Evolutionary conservation across 1,140 invertebrate genomes (phyloP), one percentile per base, ranked within the genome.

Genomic region (Penaeus vannamei): DNA sequence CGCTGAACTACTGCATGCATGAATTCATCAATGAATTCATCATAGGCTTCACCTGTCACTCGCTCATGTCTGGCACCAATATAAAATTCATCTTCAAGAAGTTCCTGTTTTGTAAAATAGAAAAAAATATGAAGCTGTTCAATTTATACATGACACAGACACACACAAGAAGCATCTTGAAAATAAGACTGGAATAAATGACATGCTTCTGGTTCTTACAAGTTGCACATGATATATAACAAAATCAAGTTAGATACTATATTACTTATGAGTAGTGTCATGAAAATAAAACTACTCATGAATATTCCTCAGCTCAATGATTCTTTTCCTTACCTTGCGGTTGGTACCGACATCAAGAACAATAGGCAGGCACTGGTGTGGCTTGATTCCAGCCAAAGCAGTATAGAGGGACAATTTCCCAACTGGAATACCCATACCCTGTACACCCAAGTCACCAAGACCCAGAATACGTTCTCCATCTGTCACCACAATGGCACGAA

Each of bases 21-120:
- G 93, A 99, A 99, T 93, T 99, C 99, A 92, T 99, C 98, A 85
- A 99, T 95, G 91, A 99, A 96, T 66, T 97, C 96, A 93, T 99
- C 98, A 93, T 99, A 99, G 86, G 96, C 95, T 60, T 95, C 94
- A 22, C 98, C 99, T 46, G 96, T 96, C 0, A 96, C 96, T 80
- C 99, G 94, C 89, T 96, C 96, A 92, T 99, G 97, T 86, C 97
- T 94, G 64, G 99, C 93, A 79, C 99, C 99, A 92, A 99, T 98
- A 93, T 99, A 99, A 85, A 98, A 94, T 10, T 98, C 98, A 94
- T 99, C 98, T 93, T 98, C 95, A 22, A 98, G 94, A 0, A 99
- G 94, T 93, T 95, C 94, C 95, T 97, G 92, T 76, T 90, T 91
- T 46, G 87, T 26, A 87, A 89, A 89, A 80, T 83, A 2, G 23